Percentiles rank a stretch among this genome's conserved stretches.
These are phyloP conservation scores for Sipha flava DNA, from an alignment of 1,140 invertebrate species.

Conservation along the genomic window DNA sequence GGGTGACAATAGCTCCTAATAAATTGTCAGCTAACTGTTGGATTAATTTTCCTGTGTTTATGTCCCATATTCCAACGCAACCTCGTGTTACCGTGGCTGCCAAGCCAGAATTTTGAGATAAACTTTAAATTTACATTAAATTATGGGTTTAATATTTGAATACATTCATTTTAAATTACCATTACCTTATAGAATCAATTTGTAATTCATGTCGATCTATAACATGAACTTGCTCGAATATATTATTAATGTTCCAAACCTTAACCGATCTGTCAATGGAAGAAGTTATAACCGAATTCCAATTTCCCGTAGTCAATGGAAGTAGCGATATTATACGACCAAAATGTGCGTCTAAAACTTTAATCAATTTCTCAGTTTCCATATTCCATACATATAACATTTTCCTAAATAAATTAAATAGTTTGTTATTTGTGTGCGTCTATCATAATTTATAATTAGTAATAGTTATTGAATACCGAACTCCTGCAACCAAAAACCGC, in stretches of 20 bases:
- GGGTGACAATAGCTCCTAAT: slow-evolving; percentile 88
- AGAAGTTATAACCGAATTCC: slow-evolving; percentile 93
- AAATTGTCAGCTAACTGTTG: slow-evolving; percentile 84
- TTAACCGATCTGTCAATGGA: slow-evolving; percentile 96
- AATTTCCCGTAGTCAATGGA: slow-evolving; percentile 72
- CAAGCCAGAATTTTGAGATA: slow-evolving; percentile 62
- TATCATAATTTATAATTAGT: too few relatives aligned
- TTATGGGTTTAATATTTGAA: background rate
- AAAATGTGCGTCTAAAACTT: slow-evolving; percentile 93
- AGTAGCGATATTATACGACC: slow-evolving; percentile 88
- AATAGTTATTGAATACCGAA: slow-evolving; percentile 57
- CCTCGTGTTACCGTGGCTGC: slow-evolving; percentile 84
- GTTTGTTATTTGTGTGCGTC: too few relatives aligned
- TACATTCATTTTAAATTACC: background rate
- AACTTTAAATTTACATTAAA: slow-evolving; percentile 46
- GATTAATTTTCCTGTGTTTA: slow-evolving; percentile 72
- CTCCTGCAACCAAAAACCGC: slow-evolving; percentile 88
- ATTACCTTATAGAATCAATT: slow-evolving; percentile 80
- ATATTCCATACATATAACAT: slow-evolving; percentile 92
- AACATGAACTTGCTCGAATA: slow-evolving; percentile 93
- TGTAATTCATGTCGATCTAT: slow-evolving; percentile 93
- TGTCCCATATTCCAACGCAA: slow-evolving; percentile 90
- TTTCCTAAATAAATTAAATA: slow-evolving; percentile 56
- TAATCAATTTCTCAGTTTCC: slow-evolving; percentile 66
- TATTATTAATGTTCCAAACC: slow-evolving; percentile 99